Evolutionary conservation across 2,888 invertebrate species (phyloP).

Genomic region (Agrilus biguttatus): DNA sequence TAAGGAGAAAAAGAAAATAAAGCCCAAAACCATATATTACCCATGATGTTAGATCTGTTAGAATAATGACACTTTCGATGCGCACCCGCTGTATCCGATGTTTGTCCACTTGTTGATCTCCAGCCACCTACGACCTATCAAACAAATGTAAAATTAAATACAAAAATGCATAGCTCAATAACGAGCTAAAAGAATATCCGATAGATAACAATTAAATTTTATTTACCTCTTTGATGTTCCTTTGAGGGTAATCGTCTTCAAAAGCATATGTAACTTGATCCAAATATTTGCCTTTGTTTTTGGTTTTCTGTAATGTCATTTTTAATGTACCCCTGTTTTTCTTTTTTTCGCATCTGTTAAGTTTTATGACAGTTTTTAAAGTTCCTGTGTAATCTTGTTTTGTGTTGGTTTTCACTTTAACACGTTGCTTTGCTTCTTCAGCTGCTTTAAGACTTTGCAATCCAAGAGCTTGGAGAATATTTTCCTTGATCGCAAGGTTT

Average conservation of each 20-base stretch:
- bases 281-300: constrained; percentile 21
- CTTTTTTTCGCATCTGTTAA: constrained; percentile 53
- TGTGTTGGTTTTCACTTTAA: constrained; percentile 15
- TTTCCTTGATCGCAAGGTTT: constrained; percentile 41
- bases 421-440: constrained; percentile 41
- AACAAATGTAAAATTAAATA: constrained; percentile 16
- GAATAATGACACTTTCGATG: constrained; percentile 62
- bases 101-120: constrained; percentile 26
- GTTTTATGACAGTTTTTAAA: constrained; percentile 69
- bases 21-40: constrained; percentile 33
- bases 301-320: constrained; percentile 64
- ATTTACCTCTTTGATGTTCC: constrained; percentile 45
- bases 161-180: constrained; percentile 1
- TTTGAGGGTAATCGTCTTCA: constrained; percentile 33
- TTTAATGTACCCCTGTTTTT: constrained; percentile 58
- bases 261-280: constrained; percentile 30
- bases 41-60: constrained; percentile 58
- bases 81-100: constrained; percentile 43
- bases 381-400: constrained; percentile 54
- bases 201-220: constrained; percentile 3
- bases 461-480: constrained; percentile 58
- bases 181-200: constrained; percentile 4
- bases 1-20: constrained; percentile 11
- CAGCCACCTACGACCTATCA: constrained; percentile 31
- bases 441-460: constrained; percentile 60